Evolutionary conservation across 2,113 vertebrate species (phyloP).

Genomic region (Gobiocypris rarus): DNA sequence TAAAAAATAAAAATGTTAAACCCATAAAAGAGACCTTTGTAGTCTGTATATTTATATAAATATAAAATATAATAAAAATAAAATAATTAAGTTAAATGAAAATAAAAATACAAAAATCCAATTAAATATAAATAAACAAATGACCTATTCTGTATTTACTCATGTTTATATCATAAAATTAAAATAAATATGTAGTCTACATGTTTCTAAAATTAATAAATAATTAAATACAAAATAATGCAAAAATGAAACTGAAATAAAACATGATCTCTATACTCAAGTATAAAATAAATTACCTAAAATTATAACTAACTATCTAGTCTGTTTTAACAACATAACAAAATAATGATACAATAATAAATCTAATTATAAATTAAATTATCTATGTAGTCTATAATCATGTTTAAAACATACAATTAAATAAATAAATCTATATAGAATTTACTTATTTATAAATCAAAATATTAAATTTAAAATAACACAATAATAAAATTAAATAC

Average conservation of each 20-base stretch:
- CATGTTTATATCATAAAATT: neutral
- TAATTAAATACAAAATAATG: neutral
- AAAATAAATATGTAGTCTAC: neutral
- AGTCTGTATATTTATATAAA: neutral
- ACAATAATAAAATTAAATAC: neutral
- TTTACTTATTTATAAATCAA: neutral
- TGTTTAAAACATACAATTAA: neutral
- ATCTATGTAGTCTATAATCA: neutral
- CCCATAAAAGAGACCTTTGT: neutral
- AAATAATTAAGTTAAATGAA: neutral
- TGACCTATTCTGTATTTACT: neutral
- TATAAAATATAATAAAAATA: neutral
- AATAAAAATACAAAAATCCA: neutral
- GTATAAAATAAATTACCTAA: neutral
- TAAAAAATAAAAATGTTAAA: neutral
- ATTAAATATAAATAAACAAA: neutral
- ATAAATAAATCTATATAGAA: neutral
- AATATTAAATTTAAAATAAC: neutral
- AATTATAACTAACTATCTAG: neutral
- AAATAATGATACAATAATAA: neutral
- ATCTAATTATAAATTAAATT: neutral
- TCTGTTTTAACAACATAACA: neutral
- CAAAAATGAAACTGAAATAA: neutral
- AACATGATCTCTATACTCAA: neutral
- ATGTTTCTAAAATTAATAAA: neutral